phyloP scores from a whole-genome alignment of 2,888 invertebrate genomes.

The Mesoligia furuncula region DNA sequence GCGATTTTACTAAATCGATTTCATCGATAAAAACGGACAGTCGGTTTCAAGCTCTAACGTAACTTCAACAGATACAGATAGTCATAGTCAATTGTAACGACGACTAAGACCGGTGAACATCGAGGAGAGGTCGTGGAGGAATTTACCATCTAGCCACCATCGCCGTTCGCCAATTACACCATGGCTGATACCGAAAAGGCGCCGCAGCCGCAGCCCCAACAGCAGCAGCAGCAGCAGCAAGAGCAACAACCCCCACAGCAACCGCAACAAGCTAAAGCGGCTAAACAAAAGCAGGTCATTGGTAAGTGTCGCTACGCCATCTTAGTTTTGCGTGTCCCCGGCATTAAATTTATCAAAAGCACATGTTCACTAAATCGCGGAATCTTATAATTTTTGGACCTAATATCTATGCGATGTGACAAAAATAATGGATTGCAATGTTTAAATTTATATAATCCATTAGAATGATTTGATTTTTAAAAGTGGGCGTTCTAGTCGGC shows the following conservation, averaged over 20 bases:
- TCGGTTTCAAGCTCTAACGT: slow-evolving; percentile 20
- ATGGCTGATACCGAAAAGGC: slow-evolving; percentile 99
- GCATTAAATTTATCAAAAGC: slow-evolving; percentile 80
- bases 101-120: slow-evolving; percentile 92
- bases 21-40: slow-evolving; percentile 25
- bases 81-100: slow-evolving; percentile 76
- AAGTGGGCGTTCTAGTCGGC: slow-evolving; percentile 52
- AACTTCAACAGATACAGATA: slow-evolving; percentile 32
- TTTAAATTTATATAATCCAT: slow-evolving; percentile 26
- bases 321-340: slow-evolving; percentile 84
- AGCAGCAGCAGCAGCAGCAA: slow-evolving; percentile 91
- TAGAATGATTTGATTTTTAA: slow-evolving; percentile 12
- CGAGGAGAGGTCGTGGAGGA: slow-evolving; percentile 94
- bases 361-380: slow-evolving; percentile 78
- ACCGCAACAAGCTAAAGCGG: slow-evolving; percentile 91
- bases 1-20: background rate
- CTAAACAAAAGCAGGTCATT: slow-evolving; percentile 96
- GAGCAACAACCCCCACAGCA: slow-evolving; percentile 92
- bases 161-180: slow-evolving; percentile 95
- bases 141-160: slow-evolving; percentile 93
- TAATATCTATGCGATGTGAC: slow-evolving; percentile 32
- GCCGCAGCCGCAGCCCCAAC: slow-evolving; percentile 92
- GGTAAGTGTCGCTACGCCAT: slow-evolving; percentile 92
- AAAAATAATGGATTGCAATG: slow-evolving; percentile 18
- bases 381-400: slow-evolving; percentile 55